phyloP scores from a whole-genome alignment of 1,140 invertebrate genomes.

The Lethocerus indicus region DNA sequence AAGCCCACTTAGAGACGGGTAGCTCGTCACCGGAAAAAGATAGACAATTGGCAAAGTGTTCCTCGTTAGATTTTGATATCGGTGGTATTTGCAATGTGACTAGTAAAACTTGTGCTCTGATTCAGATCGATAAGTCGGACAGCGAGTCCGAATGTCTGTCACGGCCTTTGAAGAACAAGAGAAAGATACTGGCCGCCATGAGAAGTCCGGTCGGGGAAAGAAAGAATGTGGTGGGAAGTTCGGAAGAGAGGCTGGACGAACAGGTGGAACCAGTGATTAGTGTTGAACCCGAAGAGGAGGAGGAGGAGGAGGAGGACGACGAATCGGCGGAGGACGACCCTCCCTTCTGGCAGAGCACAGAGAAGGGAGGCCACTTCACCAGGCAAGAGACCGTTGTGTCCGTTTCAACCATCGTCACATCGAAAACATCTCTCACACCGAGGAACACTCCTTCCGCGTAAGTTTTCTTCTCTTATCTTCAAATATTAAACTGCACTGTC shows the following conservation, averaged over 20 bases:
- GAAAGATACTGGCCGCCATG: conserved; percentile 16
- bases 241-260: conserved; percentile 10
- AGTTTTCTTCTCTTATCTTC: no score
- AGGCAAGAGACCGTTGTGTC: conserved; percentile 16
- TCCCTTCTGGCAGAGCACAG: conserved; percentile 20
- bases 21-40: neutral
- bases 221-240: conserved; percentile 11
- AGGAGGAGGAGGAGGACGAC: conserved; percentile 14
- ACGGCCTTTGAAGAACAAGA: conserved; percentile 12
- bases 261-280: conserved; percentile 8
- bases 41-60: conserved; percentile 8
- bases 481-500: no score
- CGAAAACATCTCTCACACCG: no score
- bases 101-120: conserved; percentile 3
- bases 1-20: neutral
- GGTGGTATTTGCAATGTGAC: conserved; percentile 8
- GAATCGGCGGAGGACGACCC: conserved; percentile 18
- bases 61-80: conserved; percentile 13
- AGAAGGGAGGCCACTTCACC: conserved; percentile 15
- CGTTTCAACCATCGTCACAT: no score
- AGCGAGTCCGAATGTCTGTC: conserved; percentile 14
- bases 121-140: conserved; percentile 14
- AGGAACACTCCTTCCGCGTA: no score
- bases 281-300: neutral
- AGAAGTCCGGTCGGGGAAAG: conserved; percentile 6